Evolutionary conservation across 2,888 invertebrate species (phyloP), one percentile per base, ranked within the genome.

Genomic region (Laothoe populi): DNA sequence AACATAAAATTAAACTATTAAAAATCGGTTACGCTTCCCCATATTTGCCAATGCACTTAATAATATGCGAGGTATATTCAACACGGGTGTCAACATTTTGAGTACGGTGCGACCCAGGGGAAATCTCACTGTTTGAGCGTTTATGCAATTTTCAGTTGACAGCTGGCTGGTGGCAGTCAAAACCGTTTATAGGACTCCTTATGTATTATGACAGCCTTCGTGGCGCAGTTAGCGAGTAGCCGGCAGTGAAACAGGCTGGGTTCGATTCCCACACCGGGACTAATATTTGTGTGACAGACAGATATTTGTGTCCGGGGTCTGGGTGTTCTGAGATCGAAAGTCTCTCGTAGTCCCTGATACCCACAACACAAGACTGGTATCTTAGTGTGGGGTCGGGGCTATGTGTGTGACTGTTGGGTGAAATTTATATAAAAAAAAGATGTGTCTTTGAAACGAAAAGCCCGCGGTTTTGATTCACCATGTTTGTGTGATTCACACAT

Each of bases 61-160:
- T 26, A 35, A 19, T 35, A 11, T 8, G 53, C 35, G 19, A 35
- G 53, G 19, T 35, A 53, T 35, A 19, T 35, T 19, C 19, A 53
- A 23, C 23, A 21, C 5, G 53, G 11, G 31, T 53, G 53, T 53
- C 53, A 26, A 53, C 49, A 53, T 53, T 60, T 61, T 53, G 40
- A 42, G 60, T 48, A 38, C 24, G 38, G 53, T 19, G 11, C 4
- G 24, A n/a, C 60, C 60, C 60, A 31, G n/a, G 42, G 60, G 53
- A 61, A 61, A 61, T 42, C 42, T 53, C 19, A 35, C 31, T 53
- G 24, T 48, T 13, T 48, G 1, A 35, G 53, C 35, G 31, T 19
- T 31, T 49, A 53, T 35, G 31, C 53, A 53, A 53, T 53, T 53
- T 49, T 49, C 10, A 19, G 35, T 35, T 53, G 19, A 35, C 53